Percentiles rank a stretch among this genome's conserved stretches.
Conservation (phyloP, 2,888 invertebrate species). For the Anoplius nigerrimus region DNA sequence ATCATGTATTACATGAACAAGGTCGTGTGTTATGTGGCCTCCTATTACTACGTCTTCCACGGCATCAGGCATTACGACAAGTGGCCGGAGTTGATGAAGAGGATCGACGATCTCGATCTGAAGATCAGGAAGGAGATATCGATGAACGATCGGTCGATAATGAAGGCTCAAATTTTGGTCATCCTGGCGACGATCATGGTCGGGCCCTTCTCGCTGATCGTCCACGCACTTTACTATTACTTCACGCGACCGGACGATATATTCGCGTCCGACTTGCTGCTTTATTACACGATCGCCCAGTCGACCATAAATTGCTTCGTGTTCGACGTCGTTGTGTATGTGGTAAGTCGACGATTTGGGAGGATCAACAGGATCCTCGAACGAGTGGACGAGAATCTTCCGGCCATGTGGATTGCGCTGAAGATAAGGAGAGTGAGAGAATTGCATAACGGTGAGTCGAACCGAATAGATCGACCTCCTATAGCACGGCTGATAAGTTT, state of each 20-base stretch:
- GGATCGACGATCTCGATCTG: constrained; percentile 48
- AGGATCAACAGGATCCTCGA: constrained; percentile 53
- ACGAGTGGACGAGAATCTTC: constrained; percentile 44
- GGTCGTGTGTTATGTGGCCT: constrained; percentile 55
- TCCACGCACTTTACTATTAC: constrained; percentile 61
- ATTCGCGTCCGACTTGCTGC: constrained; percentile 61
- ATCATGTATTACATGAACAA: constrained; percentile 67
- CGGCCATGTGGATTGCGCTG: constrained; percentile 45
- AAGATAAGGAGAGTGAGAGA: constrained; percentile 58
- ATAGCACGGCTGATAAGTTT: not conserved
- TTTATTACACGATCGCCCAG: constrained; percentile 63
- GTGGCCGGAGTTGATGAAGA: constrained; percentile 59
- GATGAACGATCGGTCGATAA: constrained; percentile 42
- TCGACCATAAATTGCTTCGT: constrained; percentile 57
- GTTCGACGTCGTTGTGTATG: constrained; percentile 57
- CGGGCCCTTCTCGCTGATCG: constrained; percentile 55
- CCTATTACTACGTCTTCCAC: constrained; percentile 63
- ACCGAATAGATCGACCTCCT: not conserved
- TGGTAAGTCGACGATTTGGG: constrained; percentile 53
- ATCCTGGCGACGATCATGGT: constrained; percentile 39
- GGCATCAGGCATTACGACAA: constrained; percentile 55
- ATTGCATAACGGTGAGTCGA: constrained; percentile 54
- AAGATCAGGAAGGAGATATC: constrained; percentile 46
- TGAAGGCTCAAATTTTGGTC: constrained; percentile 47
- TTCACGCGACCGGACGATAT: constrained; percentile 56